Base-by-base conservation (phyloP, 2,888 invertebrate genomes). In the Mythimna ferrago region DNA sequence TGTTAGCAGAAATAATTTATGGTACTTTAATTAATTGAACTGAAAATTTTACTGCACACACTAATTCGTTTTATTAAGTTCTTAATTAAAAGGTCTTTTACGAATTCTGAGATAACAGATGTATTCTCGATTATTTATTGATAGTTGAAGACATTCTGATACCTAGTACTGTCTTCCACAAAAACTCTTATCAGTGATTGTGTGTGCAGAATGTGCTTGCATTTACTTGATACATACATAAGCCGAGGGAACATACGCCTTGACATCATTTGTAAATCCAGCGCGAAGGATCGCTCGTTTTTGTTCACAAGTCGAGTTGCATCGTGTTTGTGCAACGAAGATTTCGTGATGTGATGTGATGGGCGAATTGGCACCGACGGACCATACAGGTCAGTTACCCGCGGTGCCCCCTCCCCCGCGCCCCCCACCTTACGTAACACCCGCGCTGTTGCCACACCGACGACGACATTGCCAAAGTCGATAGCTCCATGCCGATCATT, bases 331-430 rank as follows among this genome's bases (percentile, higher is more conserved):
- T 94, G 94, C 94, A 94, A 92, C 90, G 91, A 88, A 91, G 92
- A 93, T 94, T 94, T 94, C 92, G 93, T 93, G 93, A 93, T 93
- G 92, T 92, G 93, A 92, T 90, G 94, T 93, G 94, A 93, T 93
- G 94, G 91, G 92, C 93, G 94, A 95, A 95, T 95, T 96, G 96
- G 96, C 96, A 95, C 93, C 90, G 93, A 87, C 94, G 91, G 93
- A 92, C 94, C 93, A 92, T 92, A 88, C 94, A 90, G 96, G 95
- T 96, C 96, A 94, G 83, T 94, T 90, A 94, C 95, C 96, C 89
- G 89, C 85, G 83, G 67, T 84, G 84, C 89, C 85, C 88, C 88
- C 82, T 87, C 90, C 89, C 91, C 86, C 90, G 86, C 88, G 84
- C 86, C 87, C 90, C 89, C 80, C 89, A 57, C 72, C 82, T 95